Base-by-base conservation (phyloP, 2,888 invertebrate species). In the Sarcophaga subvicina region DNA sequence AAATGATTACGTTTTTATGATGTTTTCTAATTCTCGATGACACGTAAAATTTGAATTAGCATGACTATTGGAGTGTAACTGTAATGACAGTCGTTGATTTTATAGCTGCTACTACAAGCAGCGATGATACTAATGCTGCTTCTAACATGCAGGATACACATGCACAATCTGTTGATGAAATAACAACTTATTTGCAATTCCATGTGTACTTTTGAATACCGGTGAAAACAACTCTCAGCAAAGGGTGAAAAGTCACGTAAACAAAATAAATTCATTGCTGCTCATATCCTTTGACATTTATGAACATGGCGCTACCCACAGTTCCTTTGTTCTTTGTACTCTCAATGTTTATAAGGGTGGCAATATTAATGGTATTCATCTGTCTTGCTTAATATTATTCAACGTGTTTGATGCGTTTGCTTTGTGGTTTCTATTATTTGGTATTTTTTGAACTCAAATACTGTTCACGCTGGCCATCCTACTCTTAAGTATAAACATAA, bases 221-320 rank as follows among this genome's bases (percentile, higher is more conserved):
- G 37, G 6, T 37, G 6, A 1, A 37, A 49, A n/a, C 12, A 27
- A 70, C 25, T 75, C 75, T 80, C 76, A 79, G 73, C 64, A 75
- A 78, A 71, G 80, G 70, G 80, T 81, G 54, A 78, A 78, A 71
- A 81, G 83, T 87, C 86, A 87, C 86, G 86, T 83, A 78, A 80
- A 66, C 20, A 77, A 81, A 83, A 87, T 87, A 83, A 87, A 83
- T 83, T 87, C 86, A 80, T 73, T 80, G 62, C 78, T 22, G 22
- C 22, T 22, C 22, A 22, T 22, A 83, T 83, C 70, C 47, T 77
- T 67, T 83, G 1, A 62, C 10, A 20, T 47, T 14, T n/a, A n/a
- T n/a, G 11, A n/a, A 67, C 47, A 11, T 20, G 8, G 37, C 5
- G 6, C 14, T 37, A 45, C 8, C 37, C 5, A 12, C 2, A 37